Evolutionary conservation across 2,797 vertebrate species (phyloP).

Genomic region (Phalloptychus januarius): DNA sequence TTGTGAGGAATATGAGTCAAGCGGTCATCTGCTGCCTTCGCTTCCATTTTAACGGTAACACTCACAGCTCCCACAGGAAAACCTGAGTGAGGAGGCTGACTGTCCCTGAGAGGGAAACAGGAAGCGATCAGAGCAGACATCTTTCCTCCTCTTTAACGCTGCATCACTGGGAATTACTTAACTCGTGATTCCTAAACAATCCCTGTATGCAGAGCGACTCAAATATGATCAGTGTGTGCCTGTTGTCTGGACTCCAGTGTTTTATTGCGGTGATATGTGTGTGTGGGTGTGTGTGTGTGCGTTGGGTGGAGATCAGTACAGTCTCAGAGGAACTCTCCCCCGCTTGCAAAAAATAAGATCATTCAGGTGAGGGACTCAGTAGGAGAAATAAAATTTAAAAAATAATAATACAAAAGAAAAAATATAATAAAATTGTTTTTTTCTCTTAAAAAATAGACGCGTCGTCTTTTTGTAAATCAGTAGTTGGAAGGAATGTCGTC

Average conservation of each 20-base stretch:
- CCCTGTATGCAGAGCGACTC: conserved; percentile 46
- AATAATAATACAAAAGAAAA: conserved; percentile 1
- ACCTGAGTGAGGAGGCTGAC: background rate
- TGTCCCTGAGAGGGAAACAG: background rate
- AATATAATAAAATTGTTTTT: conserved; percentile 36
- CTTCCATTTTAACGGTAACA: background rate
- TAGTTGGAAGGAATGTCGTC: conserved; percentile 66
- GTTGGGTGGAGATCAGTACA: conserved; percentile 48
- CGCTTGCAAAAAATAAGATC: conserved; percentile 25
- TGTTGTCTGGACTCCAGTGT: conserved; percentile 73
- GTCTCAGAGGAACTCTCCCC: conserved; percentile 50
- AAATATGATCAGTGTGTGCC: conserved; percentile 15
- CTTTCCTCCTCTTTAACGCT: background rate
- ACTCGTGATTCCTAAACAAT: background rate
- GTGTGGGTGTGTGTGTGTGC: conserved; percentile 43
- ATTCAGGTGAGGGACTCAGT: conserved; percentile 27
- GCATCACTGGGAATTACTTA: background rate
- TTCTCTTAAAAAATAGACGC: conserved; percentile 64
- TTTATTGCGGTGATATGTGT: conserved; percentile 75
- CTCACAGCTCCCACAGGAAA: background rate
- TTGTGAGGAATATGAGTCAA: background rate
- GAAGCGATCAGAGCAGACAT: background rate
- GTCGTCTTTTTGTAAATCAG: conserved; percentile 74
- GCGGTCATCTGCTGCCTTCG: background rate
- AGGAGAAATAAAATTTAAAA: conserved; percentile 33